Conservation (phyloP, 2,888 invertebrate species). For the Cataglyphis livida region DNA sequence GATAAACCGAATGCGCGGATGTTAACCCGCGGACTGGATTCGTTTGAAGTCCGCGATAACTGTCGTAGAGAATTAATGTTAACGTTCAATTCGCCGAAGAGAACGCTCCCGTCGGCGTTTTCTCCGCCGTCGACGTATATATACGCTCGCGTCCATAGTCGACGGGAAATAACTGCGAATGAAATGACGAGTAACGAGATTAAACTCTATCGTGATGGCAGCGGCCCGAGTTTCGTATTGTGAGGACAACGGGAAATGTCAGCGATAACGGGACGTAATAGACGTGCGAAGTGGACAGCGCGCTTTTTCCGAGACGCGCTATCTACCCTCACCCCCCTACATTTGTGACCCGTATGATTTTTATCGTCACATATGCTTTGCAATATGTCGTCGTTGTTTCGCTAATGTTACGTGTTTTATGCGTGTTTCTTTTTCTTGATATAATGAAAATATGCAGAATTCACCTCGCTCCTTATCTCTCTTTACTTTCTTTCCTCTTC, state of each 20-base stretch:
- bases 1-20: constrained; percentile 16
- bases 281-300: constrained; percentile 17
- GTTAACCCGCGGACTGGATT: constrained; percentile 30
- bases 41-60: constrained; percentile 54
- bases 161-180: constrained; percentile 30
- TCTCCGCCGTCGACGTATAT: constrained; percentile 10
- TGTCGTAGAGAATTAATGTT: constrained; percentile 54
- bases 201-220: constrained; percentile 26
- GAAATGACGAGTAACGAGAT: constrained; percentile 49
- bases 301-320: background rate
- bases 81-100: constrained; percentile 41
- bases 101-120: constrained; percentile 14
- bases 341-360: constrained; percentile 14
- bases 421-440: background rate
- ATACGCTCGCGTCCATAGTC: background rate
- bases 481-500: background rate
- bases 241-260: constrained; percentile 29
- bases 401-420: background rate
- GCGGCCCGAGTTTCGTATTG: constrained; percentile 1
- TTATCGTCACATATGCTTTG: constrained; percentile 20
- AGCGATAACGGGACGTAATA: constrained; percentile 18
- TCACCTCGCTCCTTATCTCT: background rate
- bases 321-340: background rate
- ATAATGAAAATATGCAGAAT: background rate
- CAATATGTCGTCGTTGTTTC: background rate